Base-by-base conservation (phyloP, 2,888 invertebrate genomes). In the Pyralis farinalis region DNA sequence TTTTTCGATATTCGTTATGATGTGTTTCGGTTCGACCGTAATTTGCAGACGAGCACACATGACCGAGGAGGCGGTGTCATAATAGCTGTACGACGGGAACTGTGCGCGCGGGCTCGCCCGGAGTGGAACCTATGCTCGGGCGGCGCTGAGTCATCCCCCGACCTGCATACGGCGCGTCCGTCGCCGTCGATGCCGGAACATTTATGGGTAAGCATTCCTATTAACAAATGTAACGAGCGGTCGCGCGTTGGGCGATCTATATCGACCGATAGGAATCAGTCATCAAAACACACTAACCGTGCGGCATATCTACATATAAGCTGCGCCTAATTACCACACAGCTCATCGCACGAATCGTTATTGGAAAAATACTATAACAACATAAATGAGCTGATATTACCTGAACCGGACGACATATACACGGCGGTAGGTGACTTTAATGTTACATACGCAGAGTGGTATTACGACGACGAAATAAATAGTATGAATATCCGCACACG, bases 401-500 rank as follows among this genome's bases (percentile, higher is more conserved):
- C 12, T 6, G 8, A 44, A 7, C 36, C 43, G 9, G 22, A 37
- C 20, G 43, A 44, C 12, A 37, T 12, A 21, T 40, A 40, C 34
- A 16, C 40, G 4, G 16, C 40, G 7, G 9, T 44, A 3, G 43
- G 43, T 7, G 43, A 44, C 37, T 44, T 44, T 34, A 44, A 43
- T 27, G 25, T 39, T 8, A 9, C 43, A 1, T 12, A 42, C 20
- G 40, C 44, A 6, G 21, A 28, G 6, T 41, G 37, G 40, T 21
- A 10, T 1, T 10, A 29, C 7, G 25, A 25, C 29, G 10, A 10
- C 8, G 37, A 22, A 8, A 11, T 3, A 3, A 8, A 28, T 7
- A n/a, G 16, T 16, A 27, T 43, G 30, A 12, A 29, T 3, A 12
- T 40, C 1, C n/a, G 8, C 11, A 11, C 29, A 1, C 34, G 16